These are phyloP conservation scores for Eumerus sabulonum DNA, from an alignment of 2,888 invertebrate genomes.

Conservation along the genomic window DNA sequence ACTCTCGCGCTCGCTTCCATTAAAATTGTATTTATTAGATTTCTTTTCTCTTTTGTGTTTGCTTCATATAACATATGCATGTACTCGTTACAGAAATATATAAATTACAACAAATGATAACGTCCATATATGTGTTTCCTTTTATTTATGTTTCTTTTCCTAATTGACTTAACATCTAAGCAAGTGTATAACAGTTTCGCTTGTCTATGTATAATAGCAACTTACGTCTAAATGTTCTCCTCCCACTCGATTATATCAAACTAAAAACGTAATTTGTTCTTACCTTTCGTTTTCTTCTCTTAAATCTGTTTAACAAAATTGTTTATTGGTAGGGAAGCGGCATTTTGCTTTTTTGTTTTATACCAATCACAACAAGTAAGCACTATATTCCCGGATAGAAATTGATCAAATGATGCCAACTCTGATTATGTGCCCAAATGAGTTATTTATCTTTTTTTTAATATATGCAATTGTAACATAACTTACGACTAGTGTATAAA, in stretches of 20 bases:
- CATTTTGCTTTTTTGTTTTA: constrained; percentile 1
- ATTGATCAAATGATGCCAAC: background rate
- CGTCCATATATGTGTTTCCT: constrained; percentile 54
- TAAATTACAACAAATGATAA: constrained; percentile 67
- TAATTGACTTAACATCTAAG: constrained; percentile 43
- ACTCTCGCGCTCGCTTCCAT: too few species aligned
- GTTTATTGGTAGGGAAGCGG: too few species aligned
- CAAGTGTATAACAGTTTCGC: constrained; percentile 56
- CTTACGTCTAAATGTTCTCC: constrained; percentile 1
- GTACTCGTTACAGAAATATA: constrained; percentile 52
- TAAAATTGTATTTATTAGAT: too few species aligned
- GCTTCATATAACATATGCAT: constrained; percentile 40
- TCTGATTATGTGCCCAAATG: constrained; percentile 4
- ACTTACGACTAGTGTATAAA: constrained; percentile 40
- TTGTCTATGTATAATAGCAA: constrained; percentile 45
- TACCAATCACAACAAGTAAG: constrained; percentile 37
- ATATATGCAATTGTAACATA: background rate
- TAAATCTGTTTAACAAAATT: constrained; percentile 12
- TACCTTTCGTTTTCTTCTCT: constrained; percentile 21
- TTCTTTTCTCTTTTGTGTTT: constrained; percentile 22
- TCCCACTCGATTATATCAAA: too few species aligned
- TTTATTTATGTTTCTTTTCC: constrained; percentile 26
- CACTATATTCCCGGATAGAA: constrained; percentile 12
- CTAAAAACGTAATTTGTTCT: constrained; percentile 31
- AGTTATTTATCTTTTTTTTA: background rate